These are phyloP conservation scores for Drosophila setifemur DNA, from an alignment of 1,140 invertebrate genomes.

Conservation along the genomic window DNA sequence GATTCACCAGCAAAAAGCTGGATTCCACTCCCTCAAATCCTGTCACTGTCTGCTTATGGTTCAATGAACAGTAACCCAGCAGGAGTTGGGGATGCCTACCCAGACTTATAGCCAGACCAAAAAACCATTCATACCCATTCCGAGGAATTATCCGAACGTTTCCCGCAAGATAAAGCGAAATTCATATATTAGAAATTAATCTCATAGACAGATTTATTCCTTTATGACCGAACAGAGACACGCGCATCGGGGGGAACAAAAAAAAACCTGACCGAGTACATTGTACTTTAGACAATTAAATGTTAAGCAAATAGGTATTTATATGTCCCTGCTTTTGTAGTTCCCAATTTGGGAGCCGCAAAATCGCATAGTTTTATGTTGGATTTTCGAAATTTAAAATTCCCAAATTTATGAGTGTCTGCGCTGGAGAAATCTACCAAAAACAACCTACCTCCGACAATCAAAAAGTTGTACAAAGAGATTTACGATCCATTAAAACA, in stretches of 20 bases:
- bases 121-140: neutral
- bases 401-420: constrained; percentile 38
- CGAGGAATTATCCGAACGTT: neutral
- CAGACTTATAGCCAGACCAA: constrained; percentile 12
- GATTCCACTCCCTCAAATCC: constrained; percentile 11
- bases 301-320: constrained; percentile 4
- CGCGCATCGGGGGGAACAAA: neutral
- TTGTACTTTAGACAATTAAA: constrained; percentile 38
- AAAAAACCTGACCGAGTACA: constrained; percentile 26
- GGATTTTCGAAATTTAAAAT: constrained; percentile 33
- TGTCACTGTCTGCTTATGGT: constrained; percentile 41
- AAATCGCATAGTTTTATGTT: constrained; percentile 36
- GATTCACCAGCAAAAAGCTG: neutral
- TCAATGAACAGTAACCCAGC: constrained; percentile 52
- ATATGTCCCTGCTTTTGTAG: constrained; percentile 18
- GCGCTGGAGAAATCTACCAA: neutral
- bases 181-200: constrained; percentile 47
- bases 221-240: constrained; percentile 24
- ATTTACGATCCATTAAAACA: constrained; percentile 79
- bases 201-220: constrained; percentile 42
- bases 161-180: constrained; percentile 33
- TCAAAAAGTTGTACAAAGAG: constrained; percentile 40
- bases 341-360: constrained; percentile 25
- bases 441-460: constrained; percentile 17
- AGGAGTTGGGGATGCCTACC: constrained; percentile 8